Conservation (phyloP, 53 echinoderm and acorn worm genomes). For the Glandiceps talaboti region DNA sequence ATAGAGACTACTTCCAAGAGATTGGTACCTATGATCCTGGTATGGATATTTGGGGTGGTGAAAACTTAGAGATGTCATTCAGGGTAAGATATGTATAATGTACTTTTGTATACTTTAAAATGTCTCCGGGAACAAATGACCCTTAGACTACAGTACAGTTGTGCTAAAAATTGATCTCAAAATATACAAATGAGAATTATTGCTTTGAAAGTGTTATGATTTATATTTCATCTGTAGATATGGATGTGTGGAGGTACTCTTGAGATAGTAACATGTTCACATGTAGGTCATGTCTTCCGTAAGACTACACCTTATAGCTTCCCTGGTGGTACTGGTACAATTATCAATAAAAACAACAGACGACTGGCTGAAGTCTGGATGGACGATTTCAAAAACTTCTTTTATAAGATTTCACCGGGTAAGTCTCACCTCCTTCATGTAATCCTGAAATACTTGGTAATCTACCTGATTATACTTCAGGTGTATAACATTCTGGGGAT, state of each 20-base stretch:
- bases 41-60: conserved; percentile 98
- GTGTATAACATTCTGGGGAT: too few relatives aligned
- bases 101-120: too few relatives aligned
- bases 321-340: conserved; percentile 86
- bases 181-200: too few relatives aligned
- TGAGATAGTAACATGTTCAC: conserved; percentile 94
- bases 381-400: conserved; percentile 92
- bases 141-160: too few relatives aligned
- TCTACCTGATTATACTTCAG: too few relatives aligned
- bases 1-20: conserved; percentile 82
- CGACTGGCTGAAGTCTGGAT: conserved; percentile 96
- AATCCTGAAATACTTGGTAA: too few relatives aligned
- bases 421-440: background rate
- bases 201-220: too few relatives aligned
- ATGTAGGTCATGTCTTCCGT: conserved; percentile 96
- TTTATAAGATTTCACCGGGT: conserved; percentile 83
- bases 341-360: conserved; percentile 96
- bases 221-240: too few relatives aligned
- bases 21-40: conserved; percentile 91
- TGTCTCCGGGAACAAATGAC: too few relatives aligned
- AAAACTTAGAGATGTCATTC: conserved; percentile 96
- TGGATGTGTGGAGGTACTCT: conserved; percentile 99
- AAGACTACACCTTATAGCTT: conserved; percentile 97
- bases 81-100: conserved; percentile 51
- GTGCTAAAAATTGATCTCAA: too few relatives aligned